These are phyloP conservation scores for Macrophya alboannulata DNA, from an alignment of 2,888 invertebrate species.

Conservation along the genomic window DNA sequence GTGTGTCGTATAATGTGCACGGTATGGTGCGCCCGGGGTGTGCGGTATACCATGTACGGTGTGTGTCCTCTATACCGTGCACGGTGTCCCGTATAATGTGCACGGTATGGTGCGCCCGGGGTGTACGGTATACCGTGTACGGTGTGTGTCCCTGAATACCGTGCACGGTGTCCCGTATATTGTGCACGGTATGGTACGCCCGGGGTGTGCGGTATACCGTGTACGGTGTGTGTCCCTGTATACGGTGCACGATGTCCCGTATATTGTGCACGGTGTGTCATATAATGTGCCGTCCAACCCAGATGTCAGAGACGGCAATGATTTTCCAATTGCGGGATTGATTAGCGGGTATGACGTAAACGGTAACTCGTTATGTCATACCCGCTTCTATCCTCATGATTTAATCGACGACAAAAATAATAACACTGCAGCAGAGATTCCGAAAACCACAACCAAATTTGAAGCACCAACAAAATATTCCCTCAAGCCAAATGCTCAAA, in stretches of 20 bases:
- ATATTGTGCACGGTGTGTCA: not conserved
- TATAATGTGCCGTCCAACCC: too few species aligned
- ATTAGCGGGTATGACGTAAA: not conserved
- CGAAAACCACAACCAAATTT: not conserved
- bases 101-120: not conserved
- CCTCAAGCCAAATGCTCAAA: conserved; percentile 4
- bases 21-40: not conserved
- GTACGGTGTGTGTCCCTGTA: not conserved
- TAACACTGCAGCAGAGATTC: not conserved
- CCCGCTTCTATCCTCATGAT: not conserved
- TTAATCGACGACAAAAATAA: not conserved
- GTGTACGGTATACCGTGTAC: not conserved
- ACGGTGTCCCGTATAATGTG: not conserved
- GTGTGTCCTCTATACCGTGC: not conserved
- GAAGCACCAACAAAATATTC: not conserved
- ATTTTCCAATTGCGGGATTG: not conserved
- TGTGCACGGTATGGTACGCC: not conserved
- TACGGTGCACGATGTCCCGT: not conserved
- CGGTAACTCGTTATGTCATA: not conserved
- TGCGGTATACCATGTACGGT: not conserved
- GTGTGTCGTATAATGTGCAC: not conserved
- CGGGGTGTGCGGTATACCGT: not conserved
- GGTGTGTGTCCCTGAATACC: not conserved
- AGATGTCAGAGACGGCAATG: not conserved
- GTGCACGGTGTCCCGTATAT: not conserved